Evolutionary conservation across 2,113 vertebrate species (phyloP).

Genomic region (Erythrolamprus reginae): DNA sequence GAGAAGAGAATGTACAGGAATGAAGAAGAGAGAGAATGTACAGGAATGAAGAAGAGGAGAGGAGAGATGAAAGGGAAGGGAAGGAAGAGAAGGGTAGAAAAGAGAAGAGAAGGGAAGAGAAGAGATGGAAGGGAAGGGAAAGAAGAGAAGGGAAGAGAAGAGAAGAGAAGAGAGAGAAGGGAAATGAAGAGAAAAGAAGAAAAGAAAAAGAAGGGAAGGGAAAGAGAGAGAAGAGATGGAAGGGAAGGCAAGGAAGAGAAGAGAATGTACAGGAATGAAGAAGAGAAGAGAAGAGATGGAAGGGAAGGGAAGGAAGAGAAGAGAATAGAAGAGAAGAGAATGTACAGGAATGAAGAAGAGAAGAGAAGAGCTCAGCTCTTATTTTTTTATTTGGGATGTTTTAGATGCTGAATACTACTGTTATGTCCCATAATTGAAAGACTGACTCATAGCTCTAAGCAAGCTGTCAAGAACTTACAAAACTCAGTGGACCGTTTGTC

Average conservation of each 20-base stretch:
- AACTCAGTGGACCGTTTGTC: conserved; percentile 17
- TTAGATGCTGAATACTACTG: not conserved
- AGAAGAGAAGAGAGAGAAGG: too few species aligned
- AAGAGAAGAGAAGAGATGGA: too few species aligned
- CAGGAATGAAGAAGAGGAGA: fast-evolving
- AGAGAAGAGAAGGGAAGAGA: fast-evolving
- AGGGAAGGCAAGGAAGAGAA: too few species aligned
- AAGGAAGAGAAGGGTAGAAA: too few species aligned
- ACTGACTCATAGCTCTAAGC: conserved; percentile 4
- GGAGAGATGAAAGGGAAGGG: fast-evolving
- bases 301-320: too few species aligned
- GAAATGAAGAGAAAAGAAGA: too few species aligned
- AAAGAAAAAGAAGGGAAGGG: fast-evolving
- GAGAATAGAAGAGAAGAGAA: too few species aligned
- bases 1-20: too few species aligned
- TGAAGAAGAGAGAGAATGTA: not conserved
- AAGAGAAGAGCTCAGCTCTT: not conserved
- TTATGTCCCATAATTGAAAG: not conserved
- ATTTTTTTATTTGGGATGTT: not conserved
- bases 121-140: too few species aligned
- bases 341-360: too few species aligned
- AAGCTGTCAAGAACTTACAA: not conserved
- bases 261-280: too few species aligned
- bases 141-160: too few species aligned
- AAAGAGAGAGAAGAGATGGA: fast-evolving